phyloP scores from a whole-genome alignment of 2,797 vertebrate species.

The Perodicticus potto region DNA sequence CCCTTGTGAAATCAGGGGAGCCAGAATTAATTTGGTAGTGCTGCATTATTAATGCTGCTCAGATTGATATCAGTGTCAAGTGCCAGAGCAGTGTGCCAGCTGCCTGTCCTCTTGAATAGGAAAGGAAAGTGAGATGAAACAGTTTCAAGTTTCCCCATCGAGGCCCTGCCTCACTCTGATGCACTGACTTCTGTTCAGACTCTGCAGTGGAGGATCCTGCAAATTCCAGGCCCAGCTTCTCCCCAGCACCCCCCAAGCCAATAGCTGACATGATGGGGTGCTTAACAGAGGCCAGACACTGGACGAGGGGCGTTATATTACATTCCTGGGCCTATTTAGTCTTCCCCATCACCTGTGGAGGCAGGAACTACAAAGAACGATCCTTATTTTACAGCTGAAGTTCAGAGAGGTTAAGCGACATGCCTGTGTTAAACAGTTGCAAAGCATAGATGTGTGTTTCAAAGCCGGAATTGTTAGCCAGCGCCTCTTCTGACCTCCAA shows the following conservation, averaged over 20 bases:
- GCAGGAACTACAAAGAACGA: neutral
- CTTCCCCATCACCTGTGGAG: neutral
- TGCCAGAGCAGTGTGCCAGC: neutral
- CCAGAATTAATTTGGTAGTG: neutral
- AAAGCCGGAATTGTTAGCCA: neutral
- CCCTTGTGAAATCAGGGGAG: neutral
- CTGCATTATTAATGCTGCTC: constrained; percentile 44
- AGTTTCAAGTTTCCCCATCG: neutral
- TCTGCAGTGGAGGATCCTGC: neutral
- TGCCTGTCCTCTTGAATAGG: constrained; percentile 12
- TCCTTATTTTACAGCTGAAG: neutral
- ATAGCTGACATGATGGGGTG: neutral
- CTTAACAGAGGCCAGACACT: neutral
- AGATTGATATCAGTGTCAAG: neutral
- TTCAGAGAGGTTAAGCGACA: constrained; percentile 49
- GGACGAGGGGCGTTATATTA: neutral
- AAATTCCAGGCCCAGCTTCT: neutral
- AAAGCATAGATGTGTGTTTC: neutral
- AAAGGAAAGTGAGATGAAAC: constrained; percentile 5
- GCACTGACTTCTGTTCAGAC: neutral
- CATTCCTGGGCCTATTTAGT: neutral
- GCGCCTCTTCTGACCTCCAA: neutral
- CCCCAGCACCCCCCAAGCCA: neutral
- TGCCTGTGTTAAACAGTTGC: neutral
- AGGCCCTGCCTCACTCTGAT: neutral